These are phyloP conservation scores for Procapra przewalskii DNA, from an alignment of 2,113 vertebrate species.

Conservation along the genomic window DNA sequence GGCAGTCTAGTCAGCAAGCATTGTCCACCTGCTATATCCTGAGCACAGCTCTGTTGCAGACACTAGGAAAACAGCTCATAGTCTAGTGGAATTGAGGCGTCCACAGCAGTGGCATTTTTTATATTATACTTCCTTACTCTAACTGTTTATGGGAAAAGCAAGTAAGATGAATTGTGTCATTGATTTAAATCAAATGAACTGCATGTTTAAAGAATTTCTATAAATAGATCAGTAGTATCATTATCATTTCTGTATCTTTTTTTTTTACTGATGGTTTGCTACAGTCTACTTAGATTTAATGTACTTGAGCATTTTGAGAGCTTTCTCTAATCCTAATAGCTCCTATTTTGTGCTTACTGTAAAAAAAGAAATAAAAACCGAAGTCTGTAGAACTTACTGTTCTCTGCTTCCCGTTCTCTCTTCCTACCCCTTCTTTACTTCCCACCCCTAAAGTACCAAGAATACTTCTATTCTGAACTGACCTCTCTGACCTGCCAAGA, in stretches of 20 bases:
- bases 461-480: slow-evolving; percentile 52
- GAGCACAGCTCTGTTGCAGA: neutral
- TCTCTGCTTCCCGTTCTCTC: neutral
- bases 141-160: neutral
- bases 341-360: slow-evolving; percentile 26
- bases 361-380: slow-evolving; percentile 9
- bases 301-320: neutral
- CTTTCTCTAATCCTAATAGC: neutral
- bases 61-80: neutral
- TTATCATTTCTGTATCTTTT: neutral
- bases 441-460: slow-evolving; percentile 48
- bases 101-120: neutral
- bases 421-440: slow-evolving; percentile 39
- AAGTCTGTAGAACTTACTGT: slow-evolving; percentile 33
- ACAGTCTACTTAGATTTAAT: neutral
- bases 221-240: neutral
- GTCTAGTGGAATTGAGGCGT: neutral
- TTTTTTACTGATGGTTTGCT: neutral
- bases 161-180: neutral
- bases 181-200: neutral
- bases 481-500: slow-evolving; percentile 31
- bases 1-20: neutral
- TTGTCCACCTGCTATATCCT: neutral
- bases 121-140: neutral
- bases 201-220: slow-evolving; percentile 14